Conservation (phyloP, 2,888 invertebrate species). For the Didymodactylos carnosus region DNA sequence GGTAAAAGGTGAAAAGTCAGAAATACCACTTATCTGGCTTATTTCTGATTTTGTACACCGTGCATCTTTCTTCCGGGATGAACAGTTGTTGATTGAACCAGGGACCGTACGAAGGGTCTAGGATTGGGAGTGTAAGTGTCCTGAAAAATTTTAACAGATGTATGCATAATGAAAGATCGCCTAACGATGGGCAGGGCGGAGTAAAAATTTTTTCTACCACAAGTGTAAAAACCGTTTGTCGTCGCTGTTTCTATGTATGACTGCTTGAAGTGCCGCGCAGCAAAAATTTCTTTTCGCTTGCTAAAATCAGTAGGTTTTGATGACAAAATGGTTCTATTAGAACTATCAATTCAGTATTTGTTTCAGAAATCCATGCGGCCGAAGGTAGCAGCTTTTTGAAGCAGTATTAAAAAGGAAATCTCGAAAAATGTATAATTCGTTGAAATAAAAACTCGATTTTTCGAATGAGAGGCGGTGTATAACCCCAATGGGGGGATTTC, state of each 20-base stretch:
- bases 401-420: not conserved
- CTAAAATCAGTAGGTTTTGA: not conserved
- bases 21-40: too few species aligned
- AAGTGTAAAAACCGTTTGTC: not conserved
- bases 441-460: not conserved
- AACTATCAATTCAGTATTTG: not conserved
- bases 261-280: not conserved
- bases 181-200: not conserved
- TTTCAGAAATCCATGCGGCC: not conserved
- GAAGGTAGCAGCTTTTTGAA: not conserved
- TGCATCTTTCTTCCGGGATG: too few species aligned
- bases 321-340: not conserved
- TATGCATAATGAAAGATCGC: not conserved
- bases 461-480: not conserved
- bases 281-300: not conserved
- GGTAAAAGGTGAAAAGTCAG: too few species aligned
- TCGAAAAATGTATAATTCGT: not conserved
- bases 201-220: not conserved
- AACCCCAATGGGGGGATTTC: too few species aligned
- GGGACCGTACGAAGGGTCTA: not conserved
- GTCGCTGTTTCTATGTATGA: not conserved
- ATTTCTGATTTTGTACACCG: too few species aligned
- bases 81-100: too few species aligned
- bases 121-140: not conserved
- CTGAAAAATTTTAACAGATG: not conserved